Conservation (phyloP, 2,113 vertebrate genomes). For the Cavia aperea region DNA sequence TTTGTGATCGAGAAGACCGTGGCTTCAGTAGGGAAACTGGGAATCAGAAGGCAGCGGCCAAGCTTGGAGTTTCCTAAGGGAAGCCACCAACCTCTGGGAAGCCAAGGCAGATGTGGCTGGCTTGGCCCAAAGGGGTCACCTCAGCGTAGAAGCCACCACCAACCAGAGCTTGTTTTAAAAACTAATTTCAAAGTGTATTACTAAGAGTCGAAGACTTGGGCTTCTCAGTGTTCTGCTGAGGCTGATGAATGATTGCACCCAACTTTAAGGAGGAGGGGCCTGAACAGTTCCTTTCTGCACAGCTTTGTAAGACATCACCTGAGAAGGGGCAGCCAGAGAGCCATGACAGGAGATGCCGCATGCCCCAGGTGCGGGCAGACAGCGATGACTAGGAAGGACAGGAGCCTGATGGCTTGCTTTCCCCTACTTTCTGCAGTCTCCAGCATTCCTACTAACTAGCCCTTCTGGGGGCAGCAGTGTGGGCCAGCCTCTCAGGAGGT, state of each 20-base stretch:
- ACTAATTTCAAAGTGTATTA: background rate
- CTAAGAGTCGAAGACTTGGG: background rate
- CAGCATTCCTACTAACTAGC: background rate
- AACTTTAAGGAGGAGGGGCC: background rate
- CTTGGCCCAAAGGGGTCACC: background rate
- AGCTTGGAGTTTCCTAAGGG: background rate
- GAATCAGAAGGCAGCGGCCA: background rate
- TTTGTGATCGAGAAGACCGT: background rate
- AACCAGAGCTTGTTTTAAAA: background rate
- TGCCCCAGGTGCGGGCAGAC: background rate
- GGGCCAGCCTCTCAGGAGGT: background rate
- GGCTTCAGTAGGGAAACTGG: background rate
- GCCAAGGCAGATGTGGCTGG: no score
- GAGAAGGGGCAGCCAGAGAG: background rate
- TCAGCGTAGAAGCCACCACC: background rate
- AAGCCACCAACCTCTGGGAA: background rate
- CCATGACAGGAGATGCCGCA: no score
- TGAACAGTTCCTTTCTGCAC: background rate
- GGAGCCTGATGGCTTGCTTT: background rate
- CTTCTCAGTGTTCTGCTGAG: background rate
- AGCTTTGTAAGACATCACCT: background rate
- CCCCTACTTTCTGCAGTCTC: background rate
- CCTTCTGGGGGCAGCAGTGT: background rate
- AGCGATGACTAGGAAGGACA: background rate
- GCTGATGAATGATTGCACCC: background rate